Evolutionary conservation across 1,140 invertebrate species (phyloP), one percentile per base, ranked within the genome.

Genomic region (Drosophila biarmipes): DNA sequence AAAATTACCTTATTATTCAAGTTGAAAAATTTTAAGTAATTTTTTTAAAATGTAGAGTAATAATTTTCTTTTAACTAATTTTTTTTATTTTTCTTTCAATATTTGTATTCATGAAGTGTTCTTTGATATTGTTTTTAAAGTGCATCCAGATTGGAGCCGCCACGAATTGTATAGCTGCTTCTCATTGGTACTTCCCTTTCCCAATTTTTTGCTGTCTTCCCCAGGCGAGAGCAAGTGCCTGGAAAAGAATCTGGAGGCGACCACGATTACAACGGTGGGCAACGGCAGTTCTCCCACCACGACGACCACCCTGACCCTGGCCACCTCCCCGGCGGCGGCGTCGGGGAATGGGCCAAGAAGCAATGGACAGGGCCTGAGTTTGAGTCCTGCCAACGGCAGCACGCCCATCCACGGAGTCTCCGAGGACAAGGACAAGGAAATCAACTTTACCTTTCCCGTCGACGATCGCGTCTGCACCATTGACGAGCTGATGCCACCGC

Each of bases 381-480:
- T 49, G 35, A 78, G 85, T 78, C 71, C 76, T 11, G 45, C 53
- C 21, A 68, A 76, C 68, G 73, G 73, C 67, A 69, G 61, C 66
- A 74, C 78, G 31, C 63, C 78, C 6, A 19, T 45, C 4, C 78
- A 80, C 38, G 53, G n/a, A 27, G 42, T 62, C 53, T 21, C 58
- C 35, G 87, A 84, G 21, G 69, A 74, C 24, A 64, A 42, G 29
- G 76, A 76, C 55, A 92, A 90, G 51, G 91, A 92, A 78, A 92
- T 91, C 40, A 92, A 90, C 81, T 92, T 92, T 49, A 92, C 89
- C 38, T 92, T 92, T 61, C 91, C 90, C 62, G 87, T 92, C 34
- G 91, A 91, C 42, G 91, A 92, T 80, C 89, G 90, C 27, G 91
- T 92, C 31, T 92, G 91, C 63, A 92, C 91, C 27, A 91, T 92